Percentiles rank a stretch among this genome's conserved stretches.
phyloP scores from a whole-genome alignment of 2,888 invertebrate species.

The Heteromyza rotundicornis region DNA sequence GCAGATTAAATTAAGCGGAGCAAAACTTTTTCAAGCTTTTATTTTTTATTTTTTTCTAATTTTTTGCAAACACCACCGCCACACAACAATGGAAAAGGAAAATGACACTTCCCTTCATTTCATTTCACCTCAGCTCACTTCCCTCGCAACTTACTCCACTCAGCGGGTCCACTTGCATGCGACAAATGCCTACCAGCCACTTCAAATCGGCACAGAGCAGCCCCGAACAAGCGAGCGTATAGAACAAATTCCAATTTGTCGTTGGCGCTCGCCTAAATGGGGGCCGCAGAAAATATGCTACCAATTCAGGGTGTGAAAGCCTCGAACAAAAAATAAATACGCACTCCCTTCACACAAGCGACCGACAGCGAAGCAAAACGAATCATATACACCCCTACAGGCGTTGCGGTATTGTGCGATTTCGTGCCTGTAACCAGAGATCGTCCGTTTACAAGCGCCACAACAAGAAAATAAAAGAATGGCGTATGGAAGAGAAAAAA shows the following conservation, averaged over 20 bases:
- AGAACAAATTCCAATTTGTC: slow-evolving; percentile 1
- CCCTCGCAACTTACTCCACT: background rate
- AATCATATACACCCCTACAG: background rate
- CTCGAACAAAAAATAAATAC: background rate
- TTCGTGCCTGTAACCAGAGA: no score
- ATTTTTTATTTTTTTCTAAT: background rate
- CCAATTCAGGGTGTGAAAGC: background rate
- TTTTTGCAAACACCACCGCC: no score
- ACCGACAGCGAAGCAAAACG: background rate
- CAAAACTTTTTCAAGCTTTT: background rate
- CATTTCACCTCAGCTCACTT: no score
- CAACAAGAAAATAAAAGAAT: background rate
- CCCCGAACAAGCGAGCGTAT: background rate
- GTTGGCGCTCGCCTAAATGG: background rate
- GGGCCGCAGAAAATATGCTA: no score
- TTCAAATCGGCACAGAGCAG: background rate
- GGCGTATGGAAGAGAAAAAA: background rate
- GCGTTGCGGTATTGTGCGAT: background rate
- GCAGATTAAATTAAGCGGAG: slow-evolving; percentile 2
- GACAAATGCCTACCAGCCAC: slow-evolving; percentile 2
- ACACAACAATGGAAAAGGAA: background rate
- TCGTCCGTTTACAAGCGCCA: no score
- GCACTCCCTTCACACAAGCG: background rate
- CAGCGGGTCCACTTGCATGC: background rate
- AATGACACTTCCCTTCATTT: background rate